Evolutionary conservation across 2,888 invertebrate genomes (phyloP), one percentile per base, ranked within the genome.

Genomic region (Byasa hedistus): DNA sequence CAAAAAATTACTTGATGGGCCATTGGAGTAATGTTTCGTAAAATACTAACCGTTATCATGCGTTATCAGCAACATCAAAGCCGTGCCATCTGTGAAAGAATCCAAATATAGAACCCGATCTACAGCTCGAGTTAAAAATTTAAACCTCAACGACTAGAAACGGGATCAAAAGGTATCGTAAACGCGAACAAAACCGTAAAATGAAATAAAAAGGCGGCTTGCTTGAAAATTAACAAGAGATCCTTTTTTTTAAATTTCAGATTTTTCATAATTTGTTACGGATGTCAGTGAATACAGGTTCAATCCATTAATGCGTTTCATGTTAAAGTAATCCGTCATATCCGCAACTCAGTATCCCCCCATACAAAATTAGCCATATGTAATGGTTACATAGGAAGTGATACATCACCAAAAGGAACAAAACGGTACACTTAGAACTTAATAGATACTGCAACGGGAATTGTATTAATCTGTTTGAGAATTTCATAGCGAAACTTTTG

Each of bases 341-440:
- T 87, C 86, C 86, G 82, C 76, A 48, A 80, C 74, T 75, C 73
- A 71, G 77, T 81, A 80, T 82, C 77, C 79, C 77, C 72, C 74
- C 74, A 78, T 80, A 81, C 80, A 81, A 85, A 85, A 85, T 87
- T 83, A 83, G 85, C 85, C 79, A 83, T 77, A 75, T 74, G 79
- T 75, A 24, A 54, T 44, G 27, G 27, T 36, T 24, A 54, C 19
- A 39, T 59, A 83, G 81, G 84, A 86, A 81, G 79, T 79, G 75
- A 82, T 82, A 79, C 76, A 83, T 83, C 81, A 84, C 76, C 4
- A 19, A 54, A 48, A 51, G 36, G 61, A 61, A 24, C 57, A 57
- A 58, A 66, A 62, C 61, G 24, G 54, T 58, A 54, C 27, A 27
- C 21, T 39, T 54, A 24, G 22, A 61, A 39, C 57, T 32, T 58